Conservation (phyloP, 37 sponge, comb jelly and placozoan species). For the Beroe ovata region DNA sequence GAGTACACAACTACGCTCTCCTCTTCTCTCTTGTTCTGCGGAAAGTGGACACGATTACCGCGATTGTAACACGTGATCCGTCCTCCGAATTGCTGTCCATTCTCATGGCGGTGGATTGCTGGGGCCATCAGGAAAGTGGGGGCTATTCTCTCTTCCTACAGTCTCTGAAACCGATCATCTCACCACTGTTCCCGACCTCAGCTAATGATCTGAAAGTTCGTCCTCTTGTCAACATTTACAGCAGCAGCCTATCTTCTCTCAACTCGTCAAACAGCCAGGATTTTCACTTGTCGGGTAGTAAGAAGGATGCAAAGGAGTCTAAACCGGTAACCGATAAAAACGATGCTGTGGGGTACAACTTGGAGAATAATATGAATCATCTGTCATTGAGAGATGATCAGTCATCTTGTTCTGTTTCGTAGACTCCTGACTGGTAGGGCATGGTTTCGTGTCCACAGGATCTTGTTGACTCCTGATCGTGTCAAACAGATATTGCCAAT, state of each 20-base stretch:
- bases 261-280: slow-evolving; percentile 33
- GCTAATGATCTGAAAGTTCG: not conserved
- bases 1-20: slow-evolving; percentile 20
- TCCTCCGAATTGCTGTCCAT: slow-evolving; percentile 49
- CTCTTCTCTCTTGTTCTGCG: slow-evolving; percentile 36
- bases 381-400: not conserved
- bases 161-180: slow-evolving; percentile 46
- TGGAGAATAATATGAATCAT: slow-evolving; percentile 41
- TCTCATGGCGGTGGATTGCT: slow-evolving; percentile 51
- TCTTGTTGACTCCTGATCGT: too few relatives aligned
- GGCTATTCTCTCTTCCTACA: slow-evolving; percentile 63
- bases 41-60: not conserved
- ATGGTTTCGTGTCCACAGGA: too few relatives aligned
- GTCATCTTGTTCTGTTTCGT: slow-evolving; percentile 9
- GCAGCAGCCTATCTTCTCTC: slow-evolving; percentile 22
- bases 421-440: too few relatives aligned
- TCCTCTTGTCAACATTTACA: slow-evolving; percentile 25
- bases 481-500: too few relatives aligned
- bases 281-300: not conserved
- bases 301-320: not conserved
- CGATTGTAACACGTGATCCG: not conserved
- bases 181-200: slow-evolving; percentile 58
- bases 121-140: slow-evolving; percentile 52
- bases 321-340: not conserved
- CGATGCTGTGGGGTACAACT: not conserved